phyloP scores from a whole-genome alignment of 2,113 vertebrate genomes.

The Catharus fuscescens region DNA sequence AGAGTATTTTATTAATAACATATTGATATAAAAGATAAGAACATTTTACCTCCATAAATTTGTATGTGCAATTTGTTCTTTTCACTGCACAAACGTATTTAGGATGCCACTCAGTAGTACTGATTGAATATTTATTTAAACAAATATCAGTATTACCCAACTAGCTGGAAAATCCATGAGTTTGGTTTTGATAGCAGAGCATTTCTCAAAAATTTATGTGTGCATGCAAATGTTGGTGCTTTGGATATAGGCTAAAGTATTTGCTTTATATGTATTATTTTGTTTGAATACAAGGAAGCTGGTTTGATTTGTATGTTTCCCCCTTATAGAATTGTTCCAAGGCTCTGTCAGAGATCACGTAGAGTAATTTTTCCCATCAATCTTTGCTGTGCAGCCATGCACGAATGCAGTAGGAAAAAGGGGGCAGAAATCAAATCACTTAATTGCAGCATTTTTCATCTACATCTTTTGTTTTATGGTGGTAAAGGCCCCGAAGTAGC shows the following conservation, averaged over 20 bases:
- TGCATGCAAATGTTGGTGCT: conserved; percentile 81
- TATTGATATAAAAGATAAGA: conserved; percentile 79
- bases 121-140: conserved; percentile 85
- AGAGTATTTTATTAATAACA: conserved; percentile 79
- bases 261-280: conserved; percentile 88
- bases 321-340: conserved; percentile 89
- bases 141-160: conserved; percentile 84
- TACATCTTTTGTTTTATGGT: conserved; percentile 99
- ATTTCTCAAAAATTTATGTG: conserved; percentile 85
- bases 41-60: conserved; percentile 76
- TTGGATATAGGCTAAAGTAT: conserved; percentile 85
- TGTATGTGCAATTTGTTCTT: conserved; percentile 76
- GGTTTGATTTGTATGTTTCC: conserved; percentile 88
- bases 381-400: conserved; percentile 88
- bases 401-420: conserved; percentile 89
- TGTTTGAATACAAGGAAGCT: conserved; percentile 84
- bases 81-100: conserved; percentile 75
- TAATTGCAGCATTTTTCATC: conserved; percentile 99
- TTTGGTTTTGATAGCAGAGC: conserved; percentile 80
- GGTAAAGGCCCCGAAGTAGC: conserved; percentile 94
- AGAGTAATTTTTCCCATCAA: conserved; percentile 88
- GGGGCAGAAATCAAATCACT: conserved; percentile 99
- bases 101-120: conserved; percentile 75
- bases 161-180: conserved; percentile 83
- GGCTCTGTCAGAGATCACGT: conserved; percentile 88